Evolutionary conservation across 37 sponge, comb jelly and placozoan genomes (phyloP).

Genomic region (Geodia barretti): DNA sequence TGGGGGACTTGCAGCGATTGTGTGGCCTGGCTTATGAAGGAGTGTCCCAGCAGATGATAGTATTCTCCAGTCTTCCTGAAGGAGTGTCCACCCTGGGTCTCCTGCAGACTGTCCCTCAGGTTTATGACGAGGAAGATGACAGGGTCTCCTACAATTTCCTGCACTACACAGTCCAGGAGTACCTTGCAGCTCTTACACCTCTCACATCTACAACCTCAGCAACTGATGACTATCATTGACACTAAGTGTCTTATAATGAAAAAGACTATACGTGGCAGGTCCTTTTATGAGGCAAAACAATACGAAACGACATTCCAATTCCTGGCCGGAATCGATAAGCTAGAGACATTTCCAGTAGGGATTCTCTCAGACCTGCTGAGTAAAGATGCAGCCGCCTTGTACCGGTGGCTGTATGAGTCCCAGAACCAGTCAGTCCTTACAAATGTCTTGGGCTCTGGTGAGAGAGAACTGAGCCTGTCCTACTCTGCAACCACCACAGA

Average conservation of each 20-base stretch:
- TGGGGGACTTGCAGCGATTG: neutral
- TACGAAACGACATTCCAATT: too few relatives aligned
- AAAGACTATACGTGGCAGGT: too few relatives aligned
- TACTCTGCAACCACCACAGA: constrained; percentile 1
- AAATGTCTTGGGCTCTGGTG: neutral
- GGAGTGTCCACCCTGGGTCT: neutral
- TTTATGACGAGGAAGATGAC: neutral
- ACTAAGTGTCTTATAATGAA: too few relatives aligned
- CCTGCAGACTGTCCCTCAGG: constrained; percentile 1
- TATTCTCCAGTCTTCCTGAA: neutral
- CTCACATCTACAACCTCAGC: neutral
- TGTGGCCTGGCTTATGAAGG: neutral
- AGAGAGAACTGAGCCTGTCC: neutral
- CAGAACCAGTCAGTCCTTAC: neutral
- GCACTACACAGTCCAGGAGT: neutral
- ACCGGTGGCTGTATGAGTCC: neutral
- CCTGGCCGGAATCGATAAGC: too few relatives aligned
- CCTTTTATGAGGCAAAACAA: too few relatives aligned
- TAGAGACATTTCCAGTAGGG: neutral
- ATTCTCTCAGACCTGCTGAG: neutral
- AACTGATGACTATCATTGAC: too few relatives aligned
- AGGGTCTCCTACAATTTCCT: neutral
- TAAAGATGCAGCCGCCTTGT: too few relatives aligned
- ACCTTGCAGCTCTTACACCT: too few relatives aligned
- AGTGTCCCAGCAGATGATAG: neutral